Base-by-base conservation (phyloP, 2,113 vertebrate species). In the Cyanoliseus patagonus region DNA sequence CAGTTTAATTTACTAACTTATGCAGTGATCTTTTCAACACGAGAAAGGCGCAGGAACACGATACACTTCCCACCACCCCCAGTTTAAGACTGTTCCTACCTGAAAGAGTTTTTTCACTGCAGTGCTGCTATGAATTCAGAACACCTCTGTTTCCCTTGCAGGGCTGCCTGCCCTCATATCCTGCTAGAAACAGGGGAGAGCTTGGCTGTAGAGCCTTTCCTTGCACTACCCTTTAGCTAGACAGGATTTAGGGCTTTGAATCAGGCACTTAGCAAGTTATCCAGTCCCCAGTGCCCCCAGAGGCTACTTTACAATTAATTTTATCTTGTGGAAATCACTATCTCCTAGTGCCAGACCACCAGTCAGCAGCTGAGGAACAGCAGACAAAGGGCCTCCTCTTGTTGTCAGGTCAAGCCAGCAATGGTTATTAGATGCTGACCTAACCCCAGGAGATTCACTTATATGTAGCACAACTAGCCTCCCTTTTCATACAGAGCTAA, bases 111-210 rank as follows among this genome's bases (percentile, higher is more conserved):
- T 49, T 66, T 37, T 66, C 30, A 11, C 42, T 55, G 61, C 67
- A 25, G 8, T 0, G 1, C 69, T 57, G 46, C 62, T 61, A 2
- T 2, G 7, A 94, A 87, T 78, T 42, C 35, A n/a, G 39, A 92
- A 19, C 13, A 69, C 17, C 42, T 33, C 53, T 0, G 0, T 35
- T 93, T 51, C 17, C 47, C 23, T 19, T 25, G 17, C 7, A 3
- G 39, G 35, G 68, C 57, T 35, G 22, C 22, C 39, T 80, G 63
- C 46, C 33, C 44, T 78, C 69, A 2, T 8, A 7, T 49, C 39
- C 78, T 70, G 39, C 83, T 70, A 17, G 39, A 55, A 87, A 52
- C 28, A 30, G 30, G 59, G 53, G 35, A 78, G 37, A 88, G 30
- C 47, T 55, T 39, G 20, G 39, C 66, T 68, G 20, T 1, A 1